phyloP scores from a whole-genome alignment of 1,140 invertebrate genomes.

The Meloidogyne chitwoodi region DNA sequence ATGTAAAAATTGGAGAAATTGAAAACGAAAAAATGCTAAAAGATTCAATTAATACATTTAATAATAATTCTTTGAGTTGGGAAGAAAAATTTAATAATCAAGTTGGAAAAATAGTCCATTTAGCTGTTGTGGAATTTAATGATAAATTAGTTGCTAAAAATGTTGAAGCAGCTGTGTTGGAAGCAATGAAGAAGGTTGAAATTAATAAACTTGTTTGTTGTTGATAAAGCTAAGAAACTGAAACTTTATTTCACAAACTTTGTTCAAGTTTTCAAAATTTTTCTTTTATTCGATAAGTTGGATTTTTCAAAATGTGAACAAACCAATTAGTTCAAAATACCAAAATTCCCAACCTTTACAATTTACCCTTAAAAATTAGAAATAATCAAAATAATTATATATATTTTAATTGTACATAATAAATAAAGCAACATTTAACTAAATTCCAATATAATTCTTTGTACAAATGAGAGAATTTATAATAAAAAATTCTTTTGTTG shows the following conservation, averaged over 20 bases:
- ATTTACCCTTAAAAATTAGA: too few relatives aligned
- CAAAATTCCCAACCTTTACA: too few relatives aligned
- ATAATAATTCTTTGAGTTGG: not conserved
- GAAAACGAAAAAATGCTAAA: not conserved
- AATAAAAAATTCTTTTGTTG: not conserved
- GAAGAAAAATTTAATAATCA: not conserved
- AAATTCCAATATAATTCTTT: not conserved
- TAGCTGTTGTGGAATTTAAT: not conserved
- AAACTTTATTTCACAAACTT: too few relatives aligned
- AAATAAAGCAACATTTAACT: too few relatives aligned
- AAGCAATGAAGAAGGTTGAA: not conserved
- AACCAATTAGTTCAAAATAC: too few relatives aligned
- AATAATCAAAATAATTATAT: too few relatives aligned
- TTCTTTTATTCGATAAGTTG: too few relatives aligned
- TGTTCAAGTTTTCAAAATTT: too few relatives aligned
- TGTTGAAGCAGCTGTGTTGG: not conserved
- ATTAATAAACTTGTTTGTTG: not conserved
- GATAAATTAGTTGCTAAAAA: not conserved
- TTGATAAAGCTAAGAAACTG: too few relatives aligned
- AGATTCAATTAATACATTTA: not conserved
- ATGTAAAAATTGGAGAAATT: not conserved
- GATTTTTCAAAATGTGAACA: too few relatives aligned
- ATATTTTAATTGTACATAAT: too few relatives aligned
- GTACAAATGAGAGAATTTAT: not conserved
- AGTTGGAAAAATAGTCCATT: not conserved